Evolutionary conservation across 1,140 invertebrate genomes (phyloP).

Genomic region (Cydia pomonella): DNA sequence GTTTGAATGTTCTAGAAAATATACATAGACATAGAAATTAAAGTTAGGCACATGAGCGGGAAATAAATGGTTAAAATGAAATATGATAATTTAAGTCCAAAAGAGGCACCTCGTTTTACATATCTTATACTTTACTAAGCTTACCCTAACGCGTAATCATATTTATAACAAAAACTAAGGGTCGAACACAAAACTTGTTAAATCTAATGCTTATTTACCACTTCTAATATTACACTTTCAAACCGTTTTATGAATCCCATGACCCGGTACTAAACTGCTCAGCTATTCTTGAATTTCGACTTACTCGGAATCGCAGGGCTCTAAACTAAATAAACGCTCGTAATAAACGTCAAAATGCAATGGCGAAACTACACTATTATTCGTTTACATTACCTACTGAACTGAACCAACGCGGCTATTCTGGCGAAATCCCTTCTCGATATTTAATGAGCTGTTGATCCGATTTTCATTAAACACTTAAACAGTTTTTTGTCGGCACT

Average conservation of each 20-base stretch:
- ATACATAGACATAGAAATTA: too few species aligned
- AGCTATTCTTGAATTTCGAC: conserved; percentile 7
- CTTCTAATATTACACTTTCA: not conserved
- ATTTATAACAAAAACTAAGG: too few species aligned
- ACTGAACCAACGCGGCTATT: not conserved
- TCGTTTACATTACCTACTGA: conserved; percentile 11
- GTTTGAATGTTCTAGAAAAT: too few species aligned
- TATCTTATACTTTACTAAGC: too few species aligned
- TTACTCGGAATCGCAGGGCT: not conserved
- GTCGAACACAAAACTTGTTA: not conserved
- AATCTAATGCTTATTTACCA: not conserved
- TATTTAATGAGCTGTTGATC: conserved; percentile 10
- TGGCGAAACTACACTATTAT: not conserved
- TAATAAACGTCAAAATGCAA: conserved; percentile 6
- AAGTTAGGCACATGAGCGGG: too few species aligned
- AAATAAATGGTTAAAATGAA: too few species aligned
- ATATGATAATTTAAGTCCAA: too few species aligned
- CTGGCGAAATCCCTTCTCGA: conserved; percentile 9
- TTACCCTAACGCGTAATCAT: too few species aligned
- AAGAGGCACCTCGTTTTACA: too few species aligned
- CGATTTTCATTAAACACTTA: conserved; percentile 1
- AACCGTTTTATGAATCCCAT: not conserved
- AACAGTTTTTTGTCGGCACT: not conserved
- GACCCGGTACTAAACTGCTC: conserved; percentile 4
- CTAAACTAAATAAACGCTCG: conserved; percentile 17